These are phyloP conservation scores for Cossypha caffra DNA, from an alignment of 2,797 vertebrate species.

Conservation along the genomic window DNA sequence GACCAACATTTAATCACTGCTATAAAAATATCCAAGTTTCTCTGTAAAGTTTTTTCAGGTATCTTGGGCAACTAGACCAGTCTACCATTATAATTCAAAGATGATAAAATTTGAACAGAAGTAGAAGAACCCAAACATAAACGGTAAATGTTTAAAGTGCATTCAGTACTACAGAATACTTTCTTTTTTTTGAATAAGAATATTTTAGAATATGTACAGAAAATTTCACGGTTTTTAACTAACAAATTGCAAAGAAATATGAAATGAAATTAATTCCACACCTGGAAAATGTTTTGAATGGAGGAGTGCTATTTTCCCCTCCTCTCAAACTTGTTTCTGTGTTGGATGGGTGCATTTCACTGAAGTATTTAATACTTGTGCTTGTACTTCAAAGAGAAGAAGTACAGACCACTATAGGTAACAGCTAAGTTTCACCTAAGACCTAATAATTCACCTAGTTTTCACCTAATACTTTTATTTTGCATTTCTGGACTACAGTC, in stretches of 20 bases:
- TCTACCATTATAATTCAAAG: neutral
- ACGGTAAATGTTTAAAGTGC: neutral
- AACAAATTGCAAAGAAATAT: neutral
- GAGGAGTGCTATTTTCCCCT: neutral
- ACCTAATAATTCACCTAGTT: neutral
- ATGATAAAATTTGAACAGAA: neutral
- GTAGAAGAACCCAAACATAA: neutral
- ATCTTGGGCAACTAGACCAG: neutral
- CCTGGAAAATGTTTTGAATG: neutral
- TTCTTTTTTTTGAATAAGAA: neutral
- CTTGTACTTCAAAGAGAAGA: neutral
- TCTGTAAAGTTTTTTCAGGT: neutral
- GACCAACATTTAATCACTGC: neutral
- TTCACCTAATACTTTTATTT: neutral
- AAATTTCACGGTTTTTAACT: neutral
- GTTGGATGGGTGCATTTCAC: neutral
- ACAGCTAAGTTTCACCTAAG: neutral
- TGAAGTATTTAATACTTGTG: neutral
- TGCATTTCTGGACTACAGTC: neutral
- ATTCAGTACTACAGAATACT: neutral
- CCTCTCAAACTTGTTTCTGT: neutral
- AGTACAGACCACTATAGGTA: neutral
- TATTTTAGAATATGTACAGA: neutral
- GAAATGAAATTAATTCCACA: neutral
- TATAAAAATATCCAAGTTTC: neutral